Conservation (phyloP, 2,113 vertebrate species). For the Mesembrinibis cayennensis region DNA sequence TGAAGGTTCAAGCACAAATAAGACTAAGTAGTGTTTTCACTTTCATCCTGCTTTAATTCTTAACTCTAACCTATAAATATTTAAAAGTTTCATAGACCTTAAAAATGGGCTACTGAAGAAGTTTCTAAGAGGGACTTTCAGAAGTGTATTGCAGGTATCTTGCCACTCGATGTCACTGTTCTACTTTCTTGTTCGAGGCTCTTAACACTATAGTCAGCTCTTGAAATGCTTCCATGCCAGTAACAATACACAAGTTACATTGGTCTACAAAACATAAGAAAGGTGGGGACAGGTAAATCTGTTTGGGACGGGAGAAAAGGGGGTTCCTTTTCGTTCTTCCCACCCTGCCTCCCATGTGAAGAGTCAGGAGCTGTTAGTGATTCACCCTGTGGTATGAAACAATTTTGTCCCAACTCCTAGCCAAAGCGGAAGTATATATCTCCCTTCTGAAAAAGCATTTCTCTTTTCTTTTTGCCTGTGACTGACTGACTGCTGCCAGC, state of each 20-base stretch:
- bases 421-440: neutral
- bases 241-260: accelerated
- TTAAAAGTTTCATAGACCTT: neutral
- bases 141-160: neutral
- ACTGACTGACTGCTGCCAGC: neutral
- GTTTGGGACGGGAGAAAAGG: neutral
- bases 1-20: neutral
- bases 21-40: neutral
- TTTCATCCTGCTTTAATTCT: neutral
- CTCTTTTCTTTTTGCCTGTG: neutral
- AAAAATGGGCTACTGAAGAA: neutral
- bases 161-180: constrained; percentile 40
- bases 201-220: accelerated
- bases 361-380: neutral
- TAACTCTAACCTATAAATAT: no score
- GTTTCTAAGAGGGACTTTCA: neutral
- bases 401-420: neutral
- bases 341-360: accelerated
- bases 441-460: neutral
- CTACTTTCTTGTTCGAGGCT: neutral
- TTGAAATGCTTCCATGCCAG: neutral
- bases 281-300: neutral
- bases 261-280: neutral
- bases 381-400: neutral
- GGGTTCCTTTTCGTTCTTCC: neutral